Evolutionary conservation across 2,888 invertebrate species (phyloP).

Genomic region (Calephelis perditalis): DNA sequence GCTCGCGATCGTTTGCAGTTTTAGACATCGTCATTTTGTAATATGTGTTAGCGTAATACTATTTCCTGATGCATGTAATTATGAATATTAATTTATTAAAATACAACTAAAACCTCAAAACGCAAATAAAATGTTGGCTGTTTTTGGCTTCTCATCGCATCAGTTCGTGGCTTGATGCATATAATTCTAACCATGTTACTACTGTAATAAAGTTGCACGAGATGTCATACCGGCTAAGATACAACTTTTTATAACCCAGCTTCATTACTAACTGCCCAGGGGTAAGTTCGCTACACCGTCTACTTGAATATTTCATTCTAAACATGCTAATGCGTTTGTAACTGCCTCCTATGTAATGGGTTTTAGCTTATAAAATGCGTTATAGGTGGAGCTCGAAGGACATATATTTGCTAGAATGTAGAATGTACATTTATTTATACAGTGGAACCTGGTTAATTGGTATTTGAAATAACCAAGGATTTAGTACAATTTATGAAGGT

Average conservation of each 20-base stretch:
- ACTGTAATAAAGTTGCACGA: slow-evolving; percentile 7
- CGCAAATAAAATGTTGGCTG: background rate
- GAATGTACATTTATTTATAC: too few relatives aligned
- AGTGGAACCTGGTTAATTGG: too few relatives aligned
- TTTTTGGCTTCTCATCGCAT: background rate
- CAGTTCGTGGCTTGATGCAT: background rate
- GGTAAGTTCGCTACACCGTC: background rate
- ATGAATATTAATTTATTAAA: too few relatives aligned
- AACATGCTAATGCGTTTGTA: slow-evolving; percentile 5
- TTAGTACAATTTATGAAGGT: too few relatives aligned
- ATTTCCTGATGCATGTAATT: too few relatives aligned
- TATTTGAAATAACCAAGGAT: too few relatives aligned
- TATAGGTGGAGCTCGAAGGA: too few relatives aligned
- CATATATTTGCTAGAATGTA: too few relatives aligned
- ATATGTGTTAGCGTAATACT: too few relatives aligned
- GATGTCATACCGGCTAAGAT: slow-evolving; percentile 1
- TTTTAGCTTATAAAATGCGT: background rate
- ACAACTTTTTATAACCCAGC: slow-evolving; percentile 10
- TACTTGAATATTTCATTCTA: slow-evolving; percentile 5
- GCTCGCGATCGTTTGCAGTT: too few relatives aligned
- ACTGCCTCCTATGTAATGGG: background rate
- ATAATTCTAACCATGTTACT: background rate
- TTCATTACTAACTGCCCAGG: slow-evolving; percentile 10
- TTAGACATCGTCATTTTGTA: too few relatives aligned
- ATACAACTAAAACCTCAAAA: too few relatives aligned